phyloP scores from a whole-genome alignment of 2,888 invertebrate genomes.

The Phengaris arion region DNA sequence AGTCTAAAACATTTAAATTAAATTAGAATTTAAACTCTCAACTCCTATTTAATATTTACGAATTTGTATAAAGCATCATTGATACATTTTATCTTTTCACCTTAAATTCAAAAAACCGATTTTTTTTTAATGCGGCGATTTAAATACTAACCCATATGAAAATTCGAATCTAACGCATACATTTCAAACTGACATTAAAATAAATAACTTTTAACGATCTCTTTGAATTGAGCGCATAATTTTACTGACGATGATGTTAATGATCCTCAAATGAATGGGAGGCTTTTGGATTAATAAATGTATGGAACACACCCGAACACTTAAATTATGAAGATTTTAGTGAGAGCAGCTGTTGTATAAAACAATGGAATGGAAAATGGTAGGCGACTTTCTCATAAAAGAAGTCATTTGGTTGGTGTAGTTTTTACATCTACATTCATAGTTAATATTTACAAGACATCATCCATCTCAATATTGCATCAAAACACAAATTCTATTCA shows the following conservation, averaged over 20 bases:
- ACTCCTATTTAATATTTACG: neutral
- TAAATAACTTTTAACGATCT: conserved; percentile 23
- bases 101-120: neutral
- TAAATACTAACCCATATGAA: neutral
- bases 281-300: conserved; percentile 12
- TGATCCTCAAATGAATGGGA: conserved; percentile 13
- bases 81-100: neutral
- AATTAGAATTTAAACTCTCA: neutral
- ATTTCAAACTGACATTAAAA: conserved; percentile 21
- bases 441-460: neutral
- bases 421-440: too few relatives aligned
- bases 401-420: neutral
- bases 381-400: neutral
- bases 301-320: conserved; percentile 18
- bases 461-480: neutral
- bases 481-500: neutral
- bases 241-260: conserved; percentile 25
- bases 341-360: neutral
- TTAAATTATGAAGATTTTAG: neutral
- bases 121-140: conserved; percentile 4
- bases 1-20: neutral
- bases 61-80: neutral
- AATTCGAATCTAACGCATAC: conserved; percentile 6
- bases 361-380: neutral
- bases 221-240: conserved; percentile 23